These are phyloP conservation scores for Cyclargus thomasi DNA, from an alignment of 1,140 invertebrate species.

Conservation along the genomic window DNA sequence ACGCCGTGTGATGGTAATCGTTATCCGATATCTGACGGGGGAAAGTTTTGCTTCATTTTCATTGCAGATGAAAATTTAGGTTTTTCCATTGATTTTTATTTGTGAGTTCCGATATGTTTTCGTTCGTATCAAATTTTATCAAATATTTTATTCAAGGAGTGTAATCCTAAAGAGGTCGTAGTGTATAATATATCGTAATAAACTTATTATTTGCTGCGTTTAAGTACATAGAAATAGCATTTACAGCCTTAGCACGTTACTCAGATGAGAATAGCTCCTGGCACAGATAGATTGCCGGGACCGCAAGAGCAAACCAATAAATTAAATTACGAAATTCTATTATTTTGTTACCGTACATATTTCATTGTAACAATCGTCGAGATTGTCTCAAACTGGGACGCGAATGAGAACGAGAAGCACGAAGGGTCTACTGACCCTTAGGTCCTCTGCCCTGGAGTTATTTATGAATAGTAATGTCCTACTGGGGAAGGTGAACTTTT, in stretches of 20 bases:
- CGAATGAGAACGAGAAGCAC: slow-evolving; percentile 8
- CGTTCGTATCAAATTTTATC: too few species aligned
- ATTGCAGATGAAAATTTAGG: background rate
- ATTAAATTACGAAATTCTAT: slow-evolving; percentile 11
- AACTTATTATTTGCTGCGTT: too few species aligned
- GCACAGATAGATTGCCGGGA: background rate
- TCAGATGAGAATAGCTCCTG: background rate
- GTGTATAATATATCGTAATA: too few species aligned
- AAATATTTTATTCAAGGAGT: too few species aligned
- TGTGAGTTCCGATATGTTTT: too few species aligned
- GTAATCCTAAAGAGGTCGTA: too few species aligned
- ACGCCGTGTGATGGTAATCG: background rate
- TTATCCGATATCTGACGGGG: background rate
- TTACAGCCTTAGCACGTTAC: background rate
- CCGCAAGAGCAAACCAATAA: slow-evolving; percentile 1
- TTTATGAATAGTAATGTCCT: background rate
- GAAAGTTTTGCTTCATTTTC: background rate
- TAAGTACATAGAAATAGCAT: background rate
- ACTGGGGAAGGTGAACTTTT: too few species aligned
- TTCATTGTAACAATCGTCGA: slow-evolving; percentile 8
- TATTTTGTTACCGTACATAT: slow-evolving; percentile 6
- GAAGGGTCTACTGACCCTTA: slow-evolving; percentile 13
- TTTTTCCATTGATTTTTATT: too few species aligned
- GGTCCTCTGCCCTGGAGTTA: slow-evolving; percentile 11
- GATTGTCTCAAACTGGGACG: slow-evolving; percentile 8